phyloP scores from a whole-genome alignment of 2,888 invertebrate species.

The Neoaliturus tenellus region DNA sequence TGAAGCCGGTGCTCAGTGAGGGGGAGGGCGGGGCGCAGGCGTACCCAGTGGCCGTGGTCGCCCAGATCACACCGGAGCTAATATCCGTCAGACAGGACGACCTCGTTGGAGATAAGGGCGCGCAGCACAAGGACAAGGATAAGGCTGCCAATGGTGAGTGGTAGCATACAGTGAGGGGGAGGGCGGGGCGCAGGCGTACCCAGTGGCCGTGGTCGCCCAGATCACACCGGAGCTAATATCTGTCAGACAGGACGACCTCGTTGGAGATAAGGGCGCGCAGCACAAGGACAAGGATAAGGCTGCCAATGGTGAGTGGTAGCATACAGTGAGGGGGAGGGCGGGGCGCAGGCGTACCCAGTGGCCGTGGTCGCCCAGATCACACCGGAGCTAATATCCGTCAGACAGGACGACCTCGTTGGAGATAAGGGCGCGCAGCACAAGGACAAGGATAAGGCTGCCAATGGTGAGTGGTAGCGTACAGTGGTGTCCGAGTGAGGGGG shows the following conservation, averaged over 20 bases:
- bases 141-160: constrained; percentile 64
- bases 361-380: constrained; percentile 68
- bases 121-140: constrained; percentile 71
- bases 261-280: constrained; percentile 71
- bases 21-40: constrained; percentile 68
- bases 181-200: constrained; percentile 66
- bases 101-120: constrained; percentile 71
- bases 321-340: constrained; percentile 69
- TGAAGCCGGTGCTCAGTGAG: constrained; percentile 64
- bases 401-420: constrained; percentile 67
- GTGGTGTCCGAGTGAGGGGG: constrained; percentile 68
- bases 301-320: constrained; percentile 13
- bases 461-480: constrained; percentile 32
- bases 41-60: constrained; percentile 68
- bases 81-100: constrained; percentile 63
- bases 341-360: constrained; percentile 66
- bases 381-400: constrained; percentile 65
- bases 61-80: constrained; percentile 67
- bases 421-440: constrained; percentile 71
- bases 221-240: constrained; percentile 67
- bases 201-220: constrained; percentile 68
- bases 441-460: constrained; percentile 69
- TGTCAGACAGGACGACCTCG: constrained; percentile 62
- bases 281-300: constrained; percentile 72
- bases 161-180: constrained; percentile 68